Evolutionary conservation across 2,888 invertebrate genomes (phyloP), one percentile per base, ranked within the genome.

Genomic region (Arrhopalites spinosus): DNA sequence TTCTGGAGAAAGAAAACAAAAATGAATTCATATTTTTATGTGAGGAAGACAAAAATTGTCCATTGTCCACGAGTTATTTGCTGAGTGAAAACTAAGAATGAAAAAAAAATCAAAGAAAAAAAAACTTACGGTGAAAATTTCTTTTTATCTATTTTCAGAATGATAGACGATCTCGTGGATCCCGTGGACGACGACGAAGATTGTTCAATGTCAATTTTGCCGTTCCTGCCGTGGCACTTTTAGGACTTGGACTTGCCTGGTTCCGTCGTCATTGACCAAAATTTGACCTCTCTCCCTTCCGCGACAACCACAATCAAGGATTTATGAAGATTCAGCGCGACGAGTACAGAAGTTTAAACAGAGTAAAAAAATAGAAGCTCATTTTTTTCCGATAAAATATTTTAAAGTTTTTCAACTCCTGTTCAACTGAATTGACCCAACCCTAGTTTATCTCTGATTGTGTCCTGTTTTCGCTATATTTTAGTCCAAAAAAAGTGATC

Each of bases 231-330:
- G 68, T 76, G 5, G 72, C 79, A 0, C 0, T 77, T 11, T 29
- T 77, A 5, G 79, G 74, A 36, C 53, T 79, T 45, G 79, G 77
- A 59, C 20, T 75, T 8, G 74, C 69, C 5, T 77, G 76, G 61
- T 56, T 79, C 13, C 70, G 79, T 17, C 72, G 74, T 3, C 71
- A 45, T 61, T 71, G 71, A 71, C 71, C 27, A 25, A 53, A 59
- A 2, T 59, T 13, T 61, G 20, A 11, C 25, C 59, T 50, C 50
- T 50, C n/a, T 15, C 50, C 15, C 50, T 25, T 61, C 15, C 1
- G n/a, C 53, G n/a, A 61, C 71, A 30, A 71, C 59, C 61, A 71
- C 71, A 71, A 71, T 71, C 71, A 71, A 29, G 30, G 23, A 68
- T 17, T 50, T n/a, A n/a, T n/a, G n/a, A n/a, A n/a, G n/a, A n/a